Evolutionary conservation across 2,888 invertebrate species (phyloP).

Genomic region (Athalia rosae): DNA sequence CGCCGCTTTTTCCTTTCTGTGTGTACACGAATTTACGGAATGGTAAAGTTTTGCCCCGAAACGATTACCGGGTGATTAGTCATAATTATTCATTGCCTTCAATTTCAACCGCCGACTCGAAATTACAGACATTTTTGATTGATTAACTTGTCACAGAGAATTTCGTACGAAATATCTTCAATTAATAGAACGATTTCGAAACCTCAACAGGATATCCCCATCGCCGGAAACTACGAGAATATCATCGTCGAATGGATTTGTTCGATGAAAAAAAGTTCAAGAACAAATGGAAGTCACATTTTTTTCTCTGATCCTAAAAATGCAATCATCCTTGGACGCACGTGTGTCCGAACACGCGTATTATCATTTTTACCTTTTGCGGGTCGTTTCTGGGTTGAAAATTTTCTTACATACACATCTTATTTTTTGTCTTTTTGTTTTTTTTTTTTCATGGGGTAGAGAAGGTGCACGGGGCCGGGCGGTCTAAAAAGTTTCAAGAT

Average conservation of each 20-base stretch:
- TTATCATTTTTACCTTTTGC: no score
- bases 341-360: no score
- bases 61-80: slow-evolving; percentile 30
- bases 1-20: no score
- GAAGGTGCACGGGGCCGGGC: not conserved
- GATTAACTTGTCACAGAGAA: slow-evolving; percentile 18
- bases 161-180: not conserved
- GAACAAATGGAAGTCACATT: no score
- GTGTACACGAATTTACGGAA: no score
- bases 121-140: slow-evolving; percentile 30
- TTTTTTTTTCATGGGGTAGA: not conserved
- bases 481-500: slow-evolving; percentile 38
- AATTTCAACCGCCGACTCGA: slow-evolving; percentile 1
- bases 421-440: not conserved
- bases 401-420: not conserved
- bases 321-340: no score
- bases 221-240: not conserved
- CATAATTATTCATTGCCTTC: slow-evolving; percentile 35
- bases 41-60: no score
- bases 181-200: slow-evolving; percentile 6
- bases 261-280: no score
- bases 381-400: no score
- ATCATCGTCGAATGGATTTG: not conserved
- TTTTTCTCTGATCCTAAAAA: no score
- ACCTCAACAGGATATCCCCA: not conserved